Conservation (phyloP, 2,797 vertebrate genomes). For the Remorina albescens region DNA sequence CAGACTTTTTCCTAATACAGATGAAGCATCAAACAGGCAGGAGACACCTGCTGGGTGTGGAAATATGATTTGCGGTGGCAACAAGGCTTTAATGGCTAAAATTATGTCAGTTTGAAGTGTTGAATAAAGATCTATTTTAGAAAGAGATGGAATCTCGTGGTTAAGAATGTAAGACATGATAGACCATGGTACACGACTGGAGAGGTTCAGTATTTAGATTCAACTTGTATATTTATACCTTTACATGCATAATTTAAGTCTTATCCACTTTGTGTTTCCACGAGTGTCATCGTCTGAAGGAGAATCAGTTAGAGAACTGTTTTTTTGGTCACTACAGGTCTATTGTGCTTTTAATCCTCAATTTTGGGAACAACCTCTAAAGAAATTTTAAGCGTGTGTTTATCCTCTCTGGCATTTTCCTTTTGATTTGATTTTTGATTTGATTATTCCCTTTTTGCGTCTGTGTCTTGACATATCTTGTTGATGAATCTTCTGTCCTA, state of each 20-base stretch:
- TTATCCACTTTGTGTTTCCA: neutral
- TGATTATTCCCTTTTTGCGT: slow-evolving; percentile 7
- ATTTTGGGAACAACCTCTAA: neutral
- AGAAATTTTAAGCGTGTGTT: no score
- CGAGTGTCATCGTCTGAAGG: neutral
- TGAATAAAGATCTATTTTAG: neutral
- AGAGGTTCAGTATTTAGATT: neutral
- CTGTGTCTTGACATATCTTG: neutral
- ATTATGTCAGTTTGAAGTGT: neutral
- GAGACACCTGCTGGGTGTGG: neutral
- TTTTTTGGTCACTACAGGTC: neutral
- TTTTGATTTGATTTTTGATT: neutral
- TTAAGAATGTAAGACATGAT: neutral
- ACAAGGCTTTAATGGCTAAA: neutral
- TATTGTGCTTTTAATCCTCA: neutral
- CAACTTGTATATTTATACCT: neutral
- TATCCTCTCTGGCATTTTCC: neutral
- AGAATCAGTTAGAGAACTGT: neutral
- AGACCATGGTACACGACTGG: neutral
- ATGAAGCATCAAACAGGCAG: neutral
- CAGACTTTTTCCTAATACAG: slow-evolving; percentile 12
- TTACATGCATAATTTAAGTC: neutral
- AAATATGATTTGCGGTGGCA: neutral
- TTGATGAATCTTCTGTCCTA: neutral
- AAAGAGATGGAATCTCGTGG: neutral